Evolutionary conservation across 2,797 vertebrate species (phyloP), one percentile per base, ranked within the genome.

Genomic region (Pangasius sanitwongsei): DNA sequence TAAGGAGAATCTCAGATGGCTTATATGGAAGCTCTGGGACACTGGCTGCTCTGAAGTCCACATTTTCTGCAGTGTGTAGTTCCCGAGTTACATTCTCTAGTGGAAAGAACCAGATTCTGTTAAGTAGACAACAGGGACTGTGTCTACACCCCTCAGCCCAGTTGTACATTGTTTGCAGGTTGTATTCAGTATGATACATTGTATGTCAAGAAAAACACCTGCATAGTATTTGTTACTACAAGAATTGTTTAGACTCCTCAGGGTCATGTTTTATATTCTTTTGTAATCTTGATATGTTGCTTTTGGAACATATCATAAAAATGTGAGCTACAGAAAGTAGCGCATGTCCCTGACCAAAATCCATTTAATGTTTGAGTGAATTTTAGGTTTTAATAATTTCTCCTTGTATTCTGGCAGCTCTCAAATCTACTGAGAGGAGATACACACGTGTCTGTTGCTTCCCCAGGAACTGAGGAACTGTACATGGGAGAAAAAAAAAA

Each of bases 51-150:
- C 86, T 50, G 59, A 86, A 90, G 70, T 81, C 57, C 63, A 86
- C 84, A n/a, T 88, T 81, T 87, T 88, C 84, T 87, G 67, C 13
- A n/a, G 50, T 80, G 74, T 81, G 12, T 72, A 65, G 78, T 87
- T 89, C 90, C 89, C 86, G 70, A 37, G 77, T 84, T 91, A 84
- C 78, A 83, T 82, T 75, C 87, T 89, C 50, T 86, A 85, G 89
- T 37, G 85, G 57, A 86, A 87, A 88, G 80, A 87, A 87, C 55
- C 75, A 85, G 59, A 87, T 88, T 89, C n/a, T 67, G 55, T 44
- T 48, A 74, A 80, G 72, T 44, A n/a, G 63, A 25, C 85, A 65
- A 67, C 20, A 41, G 81, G 81, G 67, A 88, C 74, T 18, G 16
- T 80, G 55, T 86, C 63, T 65, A 48, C 48, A 80, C 4, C 37